These are phyloP conservation scores for Salvelinus namaycush DNA, from an alignment of 2,113 vertebrate genomes.

Conservation along the genomic window DNA sequence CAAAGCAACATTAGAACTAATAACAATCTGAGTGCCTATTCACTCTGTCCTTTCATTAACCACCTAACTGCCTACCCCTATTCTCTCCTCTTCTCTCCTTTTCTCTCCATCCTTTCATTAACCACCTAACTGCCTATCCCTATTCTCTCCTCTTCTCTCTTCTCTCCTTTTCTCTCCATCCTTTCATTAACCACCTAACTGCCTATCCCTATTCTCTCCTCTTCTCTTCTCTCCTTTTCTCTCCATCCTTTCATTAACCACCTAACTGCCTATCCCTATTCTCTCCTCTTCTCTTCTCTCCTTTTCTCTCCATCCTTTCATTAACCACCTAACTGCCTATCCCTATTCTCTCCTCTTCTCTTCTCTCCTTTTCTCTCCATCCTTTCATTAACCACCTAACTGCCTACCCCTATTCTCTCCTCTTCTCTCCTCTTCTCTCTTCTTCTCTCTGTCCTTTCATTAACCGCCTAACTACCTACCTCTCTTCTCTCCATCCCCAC, in stretches of 20 bases:
- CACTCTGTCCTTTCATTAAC: constrained; percentile 60
- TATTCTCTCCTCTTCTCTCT: constrained; percentile 54
- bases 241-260: constrained; percentile 23
- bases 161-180: constrained; percentile 45
- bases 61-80: constrained; percentile 28
- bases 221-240: constrained; percentile 50
- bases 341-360: constrained; percentile 44
- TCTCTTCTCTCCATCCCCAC: constrained; percentile 46
- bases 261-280: too few relatives aligned
- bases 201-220: constrained; percentile 31
- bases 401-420: constrained; percentile 27
- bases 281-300: constrained; percentile 10
- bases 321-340: constrained; percentile 52
- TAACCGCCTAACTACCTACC: not conserved
- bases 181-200: constrained; percentile 56
- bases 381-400: not conserved
- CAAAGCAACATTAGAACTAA: constrained; percentile 52
- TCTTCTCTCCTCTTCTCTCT: constrained; percentile 44
- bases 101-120: constrained; percentile 41
- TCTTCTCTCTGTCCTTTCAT: constrained; percentile 38
- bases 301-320: constrained; percentile 50
- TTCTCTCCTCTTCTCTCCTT: constrained; percentile 54
- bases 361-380: constrained; percentile 47
- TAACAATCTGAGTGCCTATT: constrained; percentile 49
- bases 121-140: constrained; percentile 27